Evolutionary conservation across 2,888 invertebrate genomes (phyloP).

Genomic region (Deladenus siricidicola): DNA sequence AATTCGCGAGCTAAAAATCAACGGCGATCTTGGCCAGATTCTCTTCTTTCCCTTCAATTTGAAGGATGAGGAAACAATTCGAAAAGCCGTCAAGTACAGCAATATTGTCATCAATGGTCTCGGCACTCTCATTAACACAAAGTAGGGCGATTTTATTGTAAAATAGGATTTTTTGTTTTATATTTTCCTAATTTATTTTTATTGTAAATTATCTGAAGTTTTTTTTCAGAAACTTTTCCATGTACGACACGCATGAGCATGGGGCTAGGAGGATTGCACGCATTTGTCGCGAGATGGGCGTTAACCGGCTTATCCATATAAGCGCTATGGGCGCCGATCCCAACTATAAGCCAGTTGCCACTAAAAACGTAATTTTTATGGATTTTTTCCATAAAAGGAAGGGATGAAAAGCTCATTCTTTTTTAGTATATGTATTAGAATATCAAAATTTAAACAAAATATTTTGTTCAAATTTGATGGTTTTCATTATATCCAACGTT

Average conservation of each 20-base stretch:
- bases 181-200: neutral
- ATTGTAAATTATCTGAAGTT: neutral
- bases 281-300: conserved; percentile 68
- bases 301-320: conserved; percentile 82
- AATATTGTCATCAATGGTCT: conserved; percentile 92
- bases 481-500: no score
- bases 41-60: conserved; percentile 66
- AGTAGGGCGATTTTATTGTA: conserved; percentile 52
- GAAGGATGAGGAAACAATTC: conserved; percentile 74
- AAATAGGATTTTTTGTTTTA: neutral
- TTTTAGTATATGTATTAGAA: no score
- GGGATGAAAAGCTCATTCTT: no score
- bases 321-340: conserved; percentile 74
- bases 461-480: no score
- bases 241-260: conserved; percentile 75
- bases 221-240: conserved; percentile 67
- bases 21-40: conserved; percentile 72
- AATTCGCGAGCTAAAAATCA: conserved; percentile 69
- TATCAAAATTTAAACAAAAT: no score
- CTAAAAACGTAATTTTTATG: conserved; percentile 61
- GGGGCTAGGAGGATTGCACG: conserved; percentile 77
- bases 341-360: conserved; percentile 64
- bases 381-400: no score
- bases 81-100: conserved; percentile 71
- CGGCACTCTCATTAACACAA: conserved; percentile 83